Evolutionary conservation across 2,797 vertebrate genomes (phyloP).

Genomic region (Helarctos malayanus): DNA sequence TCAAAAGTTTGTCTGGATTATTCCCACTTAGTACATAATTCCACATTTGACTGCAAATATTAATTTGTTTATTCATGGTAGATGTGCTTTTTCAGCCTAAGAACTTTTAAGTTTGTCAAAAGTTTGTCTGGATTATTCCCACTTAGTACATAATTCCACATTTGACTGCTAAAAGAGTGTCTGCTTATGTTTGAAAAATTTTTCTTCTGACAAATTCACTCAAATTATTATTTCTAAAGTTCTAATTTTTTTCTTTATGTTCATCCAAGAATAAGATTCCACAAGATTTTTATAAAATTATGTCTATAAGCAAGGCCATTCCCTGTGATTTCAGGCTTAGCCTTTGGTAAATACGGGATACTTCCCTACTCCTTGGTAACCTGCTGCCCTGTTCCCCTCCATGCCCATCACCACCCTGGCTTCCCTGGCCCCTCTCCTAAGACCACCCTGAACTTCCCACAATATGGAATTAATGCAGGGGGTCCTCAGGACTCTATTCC

Average conservation of each 20-base stretch:
- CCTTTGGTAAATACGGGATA: neutral
- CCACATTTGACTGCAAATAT: too few species aligned
- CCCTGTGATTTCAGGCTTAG: neutral
- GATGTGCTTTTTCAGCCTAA: neutral
- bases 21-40: neutral
- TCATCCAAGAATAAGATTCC: neutral
- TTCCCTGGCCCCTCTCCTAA: neutral
- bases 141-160: neutral
- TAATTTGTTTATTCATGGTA: neutral
- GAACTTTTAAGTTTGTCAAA: neutral
- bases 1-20: neutral
- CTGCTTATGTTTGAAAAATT: neutral
- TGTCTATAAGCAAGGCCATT: neutral
- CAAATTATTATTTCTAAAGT: conserved; percentile 2
- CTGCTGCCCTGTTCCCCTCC: neutral
- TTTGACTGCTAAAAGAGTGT: neutral
- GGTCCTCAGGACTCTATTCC: neutral
- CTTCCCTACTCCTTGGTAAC: neutral
- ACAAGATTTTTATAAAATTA: neutral
- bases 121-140: neutral
- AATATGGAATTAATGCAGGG: neutral
- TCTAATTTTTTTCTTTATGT: neutral
- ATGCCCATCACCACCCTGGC: neutral
- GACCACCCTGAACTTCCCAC: neutral
- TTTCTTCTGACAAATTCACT: neutral